A percentile compares a stretch with the other conserved stretches of the same genome.
phyloP scores from a whole-genome alignment of 1,140 invertebrate species.

The Dendrolimus kikuchii region DNA sequence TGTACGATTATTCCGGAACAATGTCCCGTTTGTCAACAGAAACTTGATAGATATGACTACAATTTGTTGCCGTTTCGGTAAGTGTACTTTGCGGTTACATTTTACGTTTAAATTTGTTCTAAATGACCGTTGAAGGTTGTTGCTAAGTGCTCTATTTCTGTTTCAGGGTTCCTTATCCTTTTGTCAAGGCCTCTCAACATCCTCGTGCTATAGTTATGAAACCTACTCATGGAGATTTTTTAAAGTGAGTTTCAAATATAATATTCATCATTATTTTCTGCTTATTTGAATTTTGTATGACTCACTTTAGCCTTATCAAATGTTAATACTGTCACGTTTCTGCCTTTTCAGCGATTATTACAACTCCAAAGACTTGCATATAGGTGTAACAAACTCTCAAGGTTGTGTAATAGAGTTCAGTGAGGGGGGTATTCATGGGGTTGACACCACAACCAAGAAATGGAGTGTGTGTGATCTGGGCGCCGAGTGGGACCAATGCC shows the following conservation, averaged over 20 bases:
- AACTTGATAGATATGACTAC: slow-evolving; percentile 74
- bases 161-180: slow-evolving; percentile 83
- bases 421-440: slow-evolving; percentile 77
- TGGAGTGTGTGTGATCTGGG: slow-evolving; percentile 48
- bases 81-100: slow-evolving; percentile 16
- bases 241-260: slow-evolving; percentile 76
- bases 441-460: slow-evolving; percentile 50
- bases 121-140: slow-evolving; percentile 22
- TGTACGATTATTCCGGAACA: slow-evolving; percentile 80
- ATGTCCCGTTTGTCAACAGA: slow-evolving; percentile 80
- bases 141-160: slow-evolving; percentile 40
- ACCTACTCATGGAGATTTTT: slow-evolving; percentile 85
- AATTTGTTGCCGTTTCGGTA: slow-evolving; percentile 82
- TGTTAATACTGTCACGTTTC: not conserved
- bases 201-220: slow-evolving; percentile 84
- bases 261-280: slow-evolving; percentile 26
- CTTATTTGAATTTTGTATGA: slow-evolving; percentile 13
- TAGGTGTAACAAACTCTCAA: slow-evolving; percentile 83
- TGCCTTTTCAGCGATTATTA: slow-evolving; percentile 80
- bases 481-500: slow-evolving; percentile 78
- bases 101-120: not conserved
- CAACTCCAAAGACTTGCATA: slow-evolving; percentile 85
- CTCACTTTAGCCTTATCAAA: no score
- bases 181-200: slow-evolving; percentile 81
- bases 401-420: slow-evolving; percentile 86